These are phyloP conservation scores for Danio jaintianensis DNA, from an alignment of 2,797 vertebrate genomes.

Conservation along the genomic window DNA sequence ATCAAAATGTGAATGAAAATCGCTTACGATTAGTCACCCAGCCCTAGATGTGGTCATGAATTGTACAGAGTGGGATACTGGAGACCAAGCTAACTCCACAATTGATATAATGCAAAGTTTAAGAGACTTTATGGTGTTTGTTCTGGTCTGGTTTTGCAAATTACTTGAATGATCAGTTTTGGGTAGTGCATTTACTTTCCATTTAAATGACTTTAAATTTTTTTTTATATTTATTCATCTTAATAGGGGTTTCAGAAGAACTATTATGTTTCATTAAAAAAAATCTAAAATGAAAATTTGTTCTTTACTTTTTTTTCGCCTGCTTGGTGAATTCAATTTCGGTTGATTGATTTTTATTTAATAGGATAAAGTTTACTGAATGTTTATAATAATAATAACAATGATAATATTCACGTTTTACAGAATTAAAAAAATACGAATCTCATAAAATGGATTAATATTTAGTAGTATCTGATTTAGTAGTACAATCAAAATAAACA, in stretches of 20 bases:
- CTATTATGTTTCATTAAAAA: neutral
- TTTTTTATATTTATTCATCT: no score
- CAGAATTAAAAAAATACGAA: no score
- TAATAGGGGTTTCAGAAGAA: no score
- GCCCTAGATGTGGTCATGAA: no score
- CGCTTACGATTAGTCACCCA: no score
- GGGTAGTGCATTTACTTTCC: no score
- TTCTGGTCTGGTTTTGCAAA: neutral
- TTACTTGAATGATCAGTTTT: no score
- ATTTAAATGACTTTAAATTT: no score
- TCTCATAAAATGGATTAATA: neutral
- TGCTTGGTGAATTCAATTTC: neutral
- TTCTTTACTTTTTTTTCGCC: neutral
- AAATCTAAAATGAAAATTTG: neutral
- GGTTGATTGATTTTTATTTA: neutral
- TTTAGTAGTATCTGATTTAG: neutral
- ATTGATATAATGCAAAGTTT: conserved; percentile 12
- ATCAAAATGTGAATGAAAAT: no score
- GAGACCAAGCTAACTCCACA: neutral
- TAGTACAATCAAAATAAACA: neutral
- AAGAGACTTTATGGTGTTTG: neutral
- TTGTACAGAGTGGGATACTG: neutral
- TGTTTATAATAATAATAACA: neutral
- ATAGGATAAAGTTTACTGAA: neutral
- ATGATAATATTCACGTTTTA: no score